Evolutionary conservation across 2,113 vertebrate genomes (phyloP).

Genomic region (Prionailurus bengalensis): DNA sequence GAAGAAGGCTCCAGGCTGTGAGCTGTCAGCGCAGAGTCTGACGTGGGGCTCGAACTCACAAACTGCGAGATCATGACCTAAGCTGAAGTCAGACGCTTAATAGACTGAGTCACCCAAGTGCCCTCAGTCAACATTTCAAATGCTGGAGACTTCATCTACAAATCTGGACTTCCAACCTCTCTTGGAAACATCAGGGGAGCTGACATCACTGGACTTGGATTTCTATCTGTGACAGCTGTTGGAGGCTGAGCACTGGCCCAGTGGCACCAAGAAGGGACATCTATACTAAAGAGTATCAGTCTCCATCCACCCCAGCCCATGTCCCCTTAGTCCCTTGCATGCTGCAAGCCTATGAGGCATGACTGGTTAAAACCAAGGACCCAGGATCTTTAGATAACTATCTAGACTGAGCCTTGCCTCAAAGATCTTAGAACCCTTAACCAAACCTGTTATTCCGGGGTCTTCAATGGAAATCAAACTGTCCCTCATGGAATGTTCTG

Average conservation of each 20-base stretch:
- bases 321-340: rapidly evolving
- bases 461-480: not conserved
- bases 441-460: not conserved
- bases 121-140: not conserved
- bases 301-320: not conserved
- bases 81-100: no score
- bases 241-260: not conserved
- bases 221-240: rapidly evolving
- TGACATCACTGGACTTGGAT: not conserved
- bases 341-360: rapidly evolving
- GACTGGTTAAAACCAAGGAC: not conserved
- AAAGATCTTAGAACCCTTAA: not conserved
- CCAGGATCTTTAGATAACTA: not conserved
- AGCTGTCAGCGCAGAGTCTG: no score
- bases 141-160: not conserved
- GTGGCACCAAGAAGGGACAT: not conserved
- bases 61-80: no score
- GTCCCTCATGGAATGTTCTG: not conserved
- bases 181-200: not conserved
- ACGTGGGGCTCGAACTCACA: no score
- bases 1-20: no score
- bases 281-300: not conserved
- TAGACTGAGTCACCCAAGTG: no score
- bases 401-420: not conserved
- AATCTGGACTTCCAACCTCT: not conserved